These are phyloP conservation scores for Cephus pulcher DNA, from an alignment of 2,888 invertebrate genomes.

Conservation along the genomic window DNA sequence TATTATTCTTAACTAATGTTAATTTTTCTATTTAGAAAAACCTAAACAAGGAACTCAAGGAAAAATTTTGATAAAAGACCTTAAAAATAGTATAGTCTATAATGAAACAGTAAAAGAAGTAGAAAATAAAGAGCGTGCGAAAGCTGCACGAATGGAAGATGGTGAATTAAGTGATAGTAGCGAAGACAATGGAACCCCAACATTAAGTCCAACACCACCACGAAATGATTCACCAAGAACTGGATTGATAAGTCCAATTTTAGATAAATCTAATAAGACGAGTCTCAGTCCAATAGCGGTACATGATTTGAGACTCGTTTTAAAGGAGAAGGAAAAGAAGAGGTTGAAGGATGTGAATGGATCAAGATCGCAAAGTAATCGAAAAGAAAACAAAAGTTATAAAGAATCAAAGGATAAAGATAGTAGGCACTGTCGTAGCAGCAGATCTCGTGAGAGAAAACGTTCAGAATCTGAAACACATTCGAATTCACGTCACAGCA, in stretches of 20 bases:
- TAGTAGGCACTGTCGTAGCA: constrained; percentile 41
- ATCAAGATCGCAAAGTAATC: constrained; percentile 33
- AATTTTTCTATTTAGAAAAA: neutral
- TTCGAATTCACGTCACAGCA: constrained; percentile 39
- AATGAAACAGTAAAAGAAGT: constrained; percentile 75
- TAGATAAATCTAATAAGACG: constrained; percentile 36
- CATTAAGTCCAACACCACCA: constrained; percentile 54
- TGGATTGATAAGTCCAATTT: constrained; percentile 28
- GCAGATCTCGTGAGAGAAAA: constrained; percentile 43
- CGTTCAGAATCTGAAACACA: constrained; percentile 39
- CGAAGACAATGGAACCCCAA: constrained; percentile 53
- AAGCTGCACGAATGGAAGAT: constrained; percentile 74
- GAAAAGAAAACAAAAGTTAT: constrained; percentile 36
- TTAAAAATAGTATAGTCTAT: constrained; percentile 76
- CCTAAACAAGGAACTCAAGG: constrained; percentile 62
- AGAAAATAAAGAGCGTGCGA: constrained; percentile 73
- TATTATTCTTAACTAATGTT: neutral
- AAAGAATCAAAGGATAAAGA: constrained; percentile 40
- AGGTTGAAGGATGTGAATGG: constrained; percentile 34
- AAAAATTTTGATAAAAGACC: constrained; percentile 77
- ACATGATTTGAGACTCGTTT: constrained; percentile 53
- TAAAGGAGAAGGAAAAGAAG: constrained; percentile 58
- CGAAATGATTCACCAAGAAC: constrained; percentile 28
- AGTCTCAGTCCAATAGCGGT: constrained; percentile 36
- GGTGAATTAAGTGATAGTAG: constrained; percentile 71